Conservation (phyloP, 1,140 invertebrate species). For the Parasteatoda tepidariorum region DNA sequence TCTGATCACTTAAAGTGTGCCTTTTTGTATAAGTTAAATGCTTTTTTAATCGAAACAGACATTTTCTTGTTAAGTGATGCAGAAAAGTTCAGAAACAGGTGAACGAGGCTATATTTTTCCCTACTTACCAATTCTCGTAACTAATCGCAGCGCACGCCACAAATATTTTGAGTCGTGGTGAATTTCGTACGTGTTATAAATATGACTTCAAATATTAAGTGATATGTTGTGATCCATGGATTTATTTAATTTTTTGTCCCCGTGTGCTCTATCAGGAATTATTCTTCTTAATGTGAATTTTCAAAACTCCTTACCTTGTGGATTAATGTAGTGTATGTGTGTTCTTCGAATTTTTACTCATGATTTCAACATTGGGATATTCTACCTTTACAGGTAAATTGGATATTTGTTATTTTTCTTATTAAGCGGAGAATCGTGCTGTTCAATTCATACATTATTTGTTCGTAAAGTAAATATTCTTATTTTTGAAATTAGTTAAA, state of each 20-base stretch:
- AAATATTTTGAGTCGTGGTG: constrained; percentile 47
- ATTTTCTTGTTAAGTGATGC: no score
- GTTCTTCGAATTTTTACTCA: not conserved
- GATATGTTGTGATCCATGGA: constrained; percentile 18
- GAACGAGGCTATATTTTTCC: constrained; percentile 25
- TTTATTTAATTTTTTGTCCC: not conserved
- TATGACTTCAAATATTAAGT: constrained; percentile 38
- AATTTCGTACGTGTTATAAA: constrained; percentile 40
- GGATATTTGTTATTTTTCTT: no score
- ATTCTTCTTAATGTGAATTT: not conserved
- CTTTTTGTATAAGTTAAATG: no score
- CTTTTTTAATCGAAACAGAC: no score
- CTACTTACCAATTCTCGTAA: constrained; percentile 1
- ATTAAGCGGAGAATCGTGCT: no score
- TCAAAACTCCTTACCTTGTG: not conserved
- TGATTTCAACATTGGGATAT: constrained; percentile 25
- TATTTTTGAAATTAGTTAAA: no score
- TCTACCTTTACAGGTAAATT: constrained; percentile 26
- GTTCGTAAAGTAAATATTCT: no score
- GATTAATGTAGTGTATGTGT: not conserved
- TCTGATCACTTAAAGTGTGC: no score
- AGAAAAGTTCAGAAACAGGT: no score
- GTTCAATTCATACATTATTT: no score
- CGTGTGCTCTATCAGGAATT: not conserved
- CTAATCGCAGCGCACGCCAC: not conserved